Evolutionary conservation across 2,888 invertebrate species (phyloP).

Genomic region (Phalangium opilio): DNA sequence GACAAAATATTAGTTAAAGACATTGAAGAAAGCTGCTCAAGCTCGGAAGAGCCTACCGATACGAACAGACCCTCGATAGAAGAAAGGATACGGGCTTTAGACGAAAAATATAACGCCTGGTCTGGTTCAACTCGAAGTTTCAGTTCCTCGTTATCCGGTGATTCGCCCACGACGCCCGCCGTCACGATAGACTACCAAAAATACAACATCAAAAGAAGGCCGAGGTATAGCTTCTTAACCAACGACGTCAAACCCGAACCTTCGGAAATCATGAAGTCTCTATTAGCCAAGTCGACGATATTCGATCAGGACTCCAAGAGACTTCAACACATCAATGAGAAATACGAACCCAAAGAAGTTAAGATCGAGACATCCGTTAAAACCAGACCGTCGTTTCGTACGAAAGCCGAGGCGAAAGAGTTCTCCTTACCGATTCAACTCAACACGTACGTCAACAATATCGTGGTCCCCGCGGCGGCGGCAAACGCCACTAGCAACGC

Average conservation of each 20-base stretch:
- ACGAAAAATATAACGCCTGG: slow-evolving; percentile 86
- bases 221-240: slow-evolving; percentile 21
- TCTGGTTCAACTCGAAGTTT: slow-evolving; percentile 33
- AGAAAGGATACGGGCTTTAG: slow-evolving; percentile 76
- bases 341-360: slow-evolving; percentile 45
- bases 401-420: slow-evolving; percentile 25
- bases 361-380: slow-evolving; percentile 13
- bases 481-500: slow-evolving; percentile 7
- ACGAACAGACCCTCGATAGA: slow-evolving; percentile 47
- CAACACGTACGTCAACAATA: slow-evolving; percentile 4
- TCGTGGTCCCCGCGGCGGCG: slow-evolving; percentile 9
- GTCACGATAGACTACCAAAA: slow-evolving; percentile 27
- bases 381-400: slow-evolving; percentile 21
- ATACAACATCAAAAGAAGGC: slow-evolving; percentile 29
- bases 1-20: slow-evolving; percentile 9
- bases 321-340: slow-evolving; percentile 60
- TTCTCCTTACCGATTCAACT: slow-evolving; percentile 19
- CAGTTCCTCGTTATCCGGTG: neutral
- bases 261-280: slow-evolving; percentile 80
- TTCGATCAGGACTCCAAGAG: slow-evolving; percentile 92
- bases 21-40: slow-evolving; percentile 13
- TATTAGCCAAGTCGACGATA: slow-evolving; percentile 79
- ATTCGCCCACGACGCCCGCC: neutral
- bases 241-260: slow-evolving; percentile 46
- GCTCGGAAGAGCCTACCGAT: slow-evolving; percentile 15